phyloP scores from a whole-genome alignment of 2,797 vertebrate genomes.

The Ataeniobius toweri region DNA sequence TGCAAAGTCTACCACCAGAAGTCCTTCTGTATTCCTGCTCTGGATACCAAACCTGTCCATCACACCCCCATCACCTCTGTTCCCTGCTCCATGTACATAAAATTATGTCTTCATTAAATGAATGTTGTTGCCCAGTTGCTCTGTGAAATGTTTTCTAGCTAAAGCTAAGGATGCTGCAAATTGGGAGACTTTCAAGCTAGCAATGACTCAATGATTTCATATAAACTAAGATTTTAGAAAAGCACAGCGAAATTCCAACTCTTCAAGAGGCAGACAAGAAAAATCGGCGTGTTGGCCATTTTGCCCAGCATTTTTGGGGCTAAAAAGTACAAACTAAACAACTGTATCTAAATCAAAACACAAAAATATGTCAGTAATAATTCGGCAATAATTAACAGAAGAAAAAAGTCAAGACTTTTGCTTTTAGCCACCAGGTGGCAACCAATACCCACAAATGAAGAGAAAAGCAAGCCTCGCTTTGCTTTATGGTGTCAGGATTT shows the following conservation, averaged over 20 bases:
- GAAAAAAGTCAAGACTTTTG: background rate
- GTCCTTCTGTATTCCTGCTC: too few species aligned
- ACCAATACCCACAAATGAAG: slow-evolving; percentile 59
- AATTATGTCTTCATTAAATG: background rate
- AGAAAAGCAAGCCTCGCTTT: background rate
- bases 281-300: too few species aligned
- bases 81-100: background rate
- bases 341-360: background rate
- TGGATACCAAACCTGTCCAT: too few species aligned
- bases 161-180: background rate
- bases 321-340: background rate
- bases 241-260: background rate
- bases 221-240: background rate
- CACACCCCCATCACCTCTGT: too few species aligned
- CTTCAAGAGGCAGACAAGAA: background rate
- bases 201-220: background rate
- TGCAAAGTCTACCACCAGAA: too few species aligned
- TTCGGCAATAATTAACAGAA: background rate
- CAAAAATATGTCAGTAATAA: too few species aligned
- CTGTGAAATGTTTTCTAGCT: background rate
- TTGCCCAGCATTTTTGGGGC: background rate
- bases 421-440: slow-evolving; percentile 59
- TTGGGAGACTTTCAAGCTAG: background rate
- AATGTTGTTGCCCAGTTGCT: background rate
- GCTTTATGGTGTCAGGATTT: background rate